A percentile compares a stretch with the other conserved stretches of the same genome.
Conservation (phyloP, 2,113 vertebrate genomes). For the Geothlypis trichas region DNA sequence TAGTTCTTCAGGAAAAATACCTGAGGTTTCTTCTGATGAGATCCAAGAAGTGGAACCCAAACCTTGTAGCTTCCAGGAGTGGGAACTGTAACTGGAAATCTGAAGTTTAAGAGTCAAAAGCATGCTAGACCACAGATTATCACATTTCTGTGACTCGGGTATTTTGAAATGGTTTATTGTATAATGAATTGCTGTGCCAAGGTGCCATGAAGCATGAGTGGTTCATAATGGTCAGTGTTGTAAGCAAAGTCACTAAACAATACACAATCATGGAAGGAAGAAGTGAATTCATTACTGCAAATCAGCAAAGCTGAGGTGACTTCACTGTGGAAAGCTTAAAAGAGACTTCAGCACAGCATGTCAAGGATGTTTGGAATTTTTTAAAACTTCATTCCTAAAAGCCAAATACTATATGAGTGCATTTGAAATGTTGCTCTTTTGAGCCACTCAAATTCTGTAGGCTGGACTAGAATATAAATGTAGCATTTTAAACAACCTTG, state of each 20-base stretch:
- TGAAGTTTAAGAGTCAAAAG: background rate
- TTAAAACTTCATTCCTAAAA: background rate
- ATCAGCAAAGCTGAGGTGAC: background rate
- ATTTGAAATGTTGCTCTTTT: background rate
- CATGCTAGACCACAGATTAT: background rate
- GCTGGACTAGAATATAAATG: background rate
- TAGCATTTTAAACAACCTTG: background rate
- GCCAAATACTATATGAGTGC: background rate
- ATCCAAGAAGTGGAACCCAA: background rate
- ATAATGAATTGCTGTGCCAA: background rate
- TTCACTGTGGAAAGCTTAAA: background rate
- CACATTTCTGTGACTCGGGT: background rate
- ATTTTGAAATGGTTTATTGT: background rate
- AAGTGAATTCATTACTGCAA: background rate
- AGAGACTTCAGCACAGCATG: background rate
- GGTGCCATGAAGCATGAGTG: background rate
- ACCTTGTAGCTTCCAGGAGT: background rate
- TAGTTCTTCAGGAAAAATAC: background rate
- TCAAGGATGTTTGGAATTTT: background rate
- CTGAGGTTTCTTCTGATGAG: background rate
- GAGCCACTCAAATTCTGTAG: background rate
- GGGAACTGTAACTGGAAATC: background rate
- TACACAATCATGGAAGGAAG: background rate
- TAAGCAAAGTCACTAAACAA: background rate
- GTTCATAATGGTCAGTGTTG: background rate